phyloP scores from a whole-genome alignment of 2,797 vertebrate genomes.

The Phalloptychus januarius region DNA sequence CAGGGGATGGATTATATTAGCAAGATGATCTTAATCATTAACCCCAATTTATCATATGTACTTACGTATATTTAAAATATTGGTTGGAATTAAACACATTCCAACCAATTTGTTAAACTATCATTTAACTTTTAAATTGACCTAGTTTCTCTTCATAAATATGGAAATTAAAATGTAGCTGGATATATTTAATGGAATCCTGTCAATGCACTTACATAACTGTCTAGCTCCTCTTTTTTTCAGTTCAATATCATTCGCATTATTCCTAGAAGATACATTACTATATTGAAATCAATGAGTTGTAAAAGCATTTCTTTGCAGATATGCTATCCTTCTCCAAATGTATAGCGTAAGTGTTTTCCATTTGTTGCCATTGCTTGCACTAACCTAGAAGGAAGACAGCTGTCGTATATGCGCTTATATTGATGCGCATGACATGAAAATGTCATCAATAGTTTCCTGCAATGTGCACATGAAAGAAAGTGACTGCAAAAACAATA shows the following conservation, averaged over 20 bases:
- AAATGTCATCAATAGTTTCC: background rate
- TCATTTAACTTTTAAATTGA: background rate
- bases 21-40: background rate
- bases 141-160: background rate
- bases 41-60: background rate
- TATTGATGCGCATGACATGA: background rate
- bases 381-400: background rate
- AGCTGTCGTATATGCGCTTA: background rate
- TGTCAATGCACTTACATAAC: background rate
- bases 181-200: background rate
- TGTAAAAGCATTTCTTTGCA: background rate
- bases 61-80: background rate
- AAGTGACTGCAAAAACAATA: background rate
- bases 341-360: background rate
- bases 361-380: background rate
- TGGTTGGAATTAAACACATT: background rate
- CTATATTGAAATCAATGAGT: background rate
- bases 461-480: background rate
- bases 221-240: background rate
- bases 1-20: background rate
- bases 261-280: background rate
- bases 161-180: background rate
- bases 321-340: background rate
- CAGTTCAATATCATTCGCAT: background rate
- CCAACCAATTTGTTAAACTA: background rate